Evolutionary conservation across 2,888 invertebrate species (phyloP), one percentile per base, ranked within the genome.

Genomic region (Aquatica leii): DNA sequence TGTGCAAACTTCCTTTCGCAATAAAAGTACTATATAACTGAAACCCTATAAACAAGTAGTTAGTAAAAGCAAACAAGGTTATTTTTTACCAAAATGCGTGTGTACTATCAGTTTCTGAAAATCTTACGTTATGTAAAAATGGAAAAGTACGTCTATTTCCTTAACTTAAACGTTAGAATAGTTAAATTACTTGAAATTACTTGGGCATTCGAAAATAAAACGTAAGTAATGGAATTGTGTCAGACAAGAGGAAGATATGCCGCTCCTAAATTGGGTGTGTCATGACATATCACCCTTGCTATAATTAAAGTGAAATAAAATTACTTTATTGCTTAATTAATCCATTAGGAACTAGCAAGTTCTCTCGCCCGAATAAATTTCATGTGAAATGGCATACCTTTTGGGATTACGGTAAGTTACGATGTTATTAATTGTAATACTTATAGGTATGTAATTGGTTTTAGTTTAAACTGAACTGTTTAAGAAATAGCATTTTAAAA

Each of bases 301-400:
- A 54, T 63, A 63, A 63, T 59, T 63, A 63, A 54, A 59, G 55
- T 51, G 55, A 59, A 63, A 54, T 58, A 53, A 62, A 62, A 63
- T 63, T 63, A 49, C 63, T 63, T 63, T 54, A 63, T 63, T 63
- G 55, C 54, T 55, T 63, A 59, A 59, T 63, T 63, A 59, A 63
- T 63, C 63, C 63, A 63, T 63, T 62, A 62, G 53, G 58, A 51
- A 57, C 48, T 53, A 51, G 48, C 62, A 51, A 56, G 43, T 62
- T 54, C 51, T 17, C 35, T 35, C 37, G 41, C 62, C 53, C 62
- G 62, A 53, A 58, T 43, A 40, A 52, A 52, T 62, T 62, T 58
- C 62, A 49, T 51, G 62, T 43, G 31, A 34, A 56, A 56, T 49
- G 49, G 49, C 43, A 43, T 43, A 54, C 58, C 62, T 62, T 58